A percentile compares a stretch with the other conserved stretches of the same genome.
Evolutionary conservation across 2,113 vertebrate genomes (phyloP).

Genomic region (Macquaria australasica): DNA sequence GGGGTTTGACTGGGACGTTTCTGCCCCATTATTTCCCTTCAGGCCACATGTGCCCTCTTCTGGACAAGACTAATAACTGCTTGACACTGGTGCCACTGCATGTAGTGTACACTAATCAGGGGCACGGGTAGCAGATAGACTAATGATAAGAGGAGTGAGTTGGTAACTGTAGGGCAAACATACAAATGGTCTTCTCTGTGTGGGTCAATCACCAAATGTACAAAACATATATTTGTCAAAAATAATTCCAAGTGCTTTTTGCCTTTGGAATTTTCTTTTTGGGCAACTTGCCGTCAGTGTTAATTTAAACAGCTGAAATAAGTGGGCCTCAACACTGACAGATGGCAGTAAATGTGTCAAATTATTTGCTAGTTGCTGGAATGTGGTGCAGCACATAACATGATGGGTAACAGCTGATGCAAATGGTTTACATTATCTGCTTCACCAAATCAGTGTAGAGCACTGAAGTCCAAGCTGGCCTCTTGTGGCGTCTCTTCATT

Average conservation of each 20-base stretch:
- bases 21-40: not conserved
- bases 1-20: not conserved
- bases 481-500: slow-evolving; percentile 37
- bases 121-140: not conserved
- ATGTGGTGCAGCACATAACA: slow-evolving; percentile 28
- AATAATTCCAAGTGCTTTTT: not conserved
- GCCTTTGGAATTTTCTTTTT: not conserved
- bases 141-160: not conserved
- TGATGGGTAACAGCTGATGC: slow-evolving; percentile 64
- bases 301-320: slow-evolving; percentile 1
- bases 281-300: slow-evolving; percentile 5
- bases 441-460: slow-evolving; percentile 37
- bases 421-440: slow-evolving; percentile 57
- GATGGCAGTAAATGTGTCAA: slow-evolving; percentile 58
- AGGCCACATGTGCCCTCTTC: slow-evolving; percentile 53
- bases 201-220: not conserved
- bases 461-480: slow-evolving; percentile 5
- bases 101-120: not conserved
- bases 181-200: not conserved
- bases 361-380: slow-evolving; percentile 47
- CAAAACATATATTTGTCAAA: not conserved
- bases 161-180: not conserved
- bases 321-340: slow-evolving; percentile 49
- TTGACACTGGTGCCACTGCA: not conserved
- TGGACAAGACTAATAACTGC: slow-evolving; percentile 51